phyloP scores from a whole-genome alignment of 2,113 vertebrate genomes.

The Tragulus kanchil region DNA sequence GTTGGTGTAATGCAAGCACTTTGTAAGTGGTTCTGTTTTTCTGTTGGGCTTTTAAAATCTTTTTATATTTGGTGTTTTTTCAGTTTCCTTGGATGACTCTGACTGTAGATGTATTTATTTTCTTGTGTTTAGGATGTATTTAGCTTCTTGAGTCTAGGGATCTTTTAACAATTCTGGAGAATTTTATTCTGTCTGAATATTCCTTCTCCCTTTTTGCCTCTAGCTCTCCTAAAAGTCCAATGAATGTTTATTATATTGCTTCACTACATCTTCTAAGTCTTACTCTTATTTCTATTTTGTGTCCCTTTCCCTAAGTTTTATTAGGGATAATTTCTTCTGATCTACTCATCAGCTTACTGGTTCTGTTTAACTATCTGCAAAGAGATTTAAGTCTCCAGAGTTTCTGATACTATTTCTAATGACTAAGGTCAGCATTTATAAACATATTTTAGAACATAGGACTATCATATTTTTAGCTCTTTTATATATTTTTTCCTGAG shows the following conservation, averaged over 20 bases:
- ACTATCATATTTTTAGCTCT: neutral
- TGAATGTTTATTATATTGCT: neutral
- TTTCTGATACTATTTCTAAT: neutral
- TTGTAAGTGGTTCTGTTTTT: neutral
- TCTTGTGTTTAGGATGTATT: neutral
- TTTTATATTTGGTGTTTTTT: slow-evolving; percentile 6
- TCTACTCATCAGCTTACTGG: neutral
- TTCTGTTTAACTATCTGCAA: neutral
- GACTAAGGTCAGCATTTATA: neutral
- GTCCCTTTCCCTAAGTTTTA: neutral
- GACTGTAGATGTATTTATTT: neutral
- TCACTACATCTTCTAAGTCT: neutral
- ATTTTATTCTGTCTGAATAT: neutral
- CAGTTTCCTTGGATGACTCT: neutral
- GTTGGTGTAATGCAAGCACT: slow-evolving; percentile 20
- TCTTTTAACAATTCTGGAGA: slow-evolving; percentile 32
- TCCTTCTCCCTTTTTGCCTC: neutral
- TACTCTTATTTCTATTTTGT: neutral
- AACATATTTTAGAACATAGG: neutral
- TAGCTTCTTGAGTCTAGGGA: neutral
- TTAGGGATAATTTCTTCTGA: neutral
- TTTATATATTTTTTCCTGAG: neutral
- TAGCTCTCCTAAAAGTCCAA: neutral
- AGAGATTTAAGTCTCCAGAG: neutral
- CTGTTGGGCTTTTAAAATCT: slow-evolving; percentile 7